phyloP scores from a whole-genome alignment of 2,113 vertebrate genomes.

The Athene noctua region DNA sequence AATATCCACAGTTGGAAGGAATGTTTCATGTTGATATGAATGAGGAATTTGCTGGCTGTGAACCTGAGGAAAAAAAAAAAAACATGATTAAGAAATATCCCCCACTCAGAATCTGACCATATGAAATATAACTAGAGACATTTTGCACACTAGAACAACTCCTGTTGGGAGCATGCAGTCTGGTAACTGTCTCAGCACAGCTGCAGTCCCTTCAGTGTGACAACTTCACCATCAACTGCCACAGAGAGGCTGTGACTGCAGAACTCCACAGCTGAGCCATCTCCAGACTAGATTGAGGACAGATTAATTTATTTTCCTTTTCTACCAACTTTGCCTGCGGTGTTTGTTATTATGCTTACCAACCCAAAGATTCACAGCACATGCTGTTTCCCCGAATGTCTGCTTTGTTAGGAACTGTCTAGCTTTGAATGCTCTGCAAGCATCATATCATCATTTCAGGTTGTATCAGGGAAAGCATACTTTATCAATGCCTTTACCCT shows the following conservation, averaged over 20 bases:
- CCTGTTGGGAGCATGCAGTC: constrained; percentile 33
- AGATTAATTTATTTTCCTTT: constrained; percentile 58
- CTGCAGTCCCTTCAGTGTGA: constrained; percentile 56
- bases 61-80: background rate
- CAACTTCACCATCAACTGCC: constrained; percentile 48
- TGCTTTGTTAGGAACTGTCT: constrained; percentile 35
- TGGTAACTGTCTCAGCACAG: constrained; percentile 59
- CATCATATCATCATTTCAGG: background rate
- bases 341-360: constrained; percentile 37
- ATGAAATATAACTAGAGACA: background rate
- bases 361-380: constrained; percentile 1
- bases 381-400: constrained; percentile 36
- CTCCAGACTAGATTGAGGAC: constrained; percentile 16
- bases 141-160: constrained; percentile 18
- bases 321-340: constrained; percentile 42
- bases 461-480: background rate
- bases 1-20: background rate
- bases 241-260: constrained; percentile 19
- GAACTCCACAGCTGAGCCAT: constrained; percentile 20
- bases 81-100: constrained; percentile 39
- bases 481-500: background rate
- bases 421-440: constrained; percentile 12
- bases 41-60: constrained; percentile 36
- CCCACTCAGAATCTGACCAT: background rate
- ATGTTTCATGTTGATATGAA: constrained; percentile 1